Conservation (phyloP, 2,888 invertebrate genomes). For the Parelbella ahira region DNA sequence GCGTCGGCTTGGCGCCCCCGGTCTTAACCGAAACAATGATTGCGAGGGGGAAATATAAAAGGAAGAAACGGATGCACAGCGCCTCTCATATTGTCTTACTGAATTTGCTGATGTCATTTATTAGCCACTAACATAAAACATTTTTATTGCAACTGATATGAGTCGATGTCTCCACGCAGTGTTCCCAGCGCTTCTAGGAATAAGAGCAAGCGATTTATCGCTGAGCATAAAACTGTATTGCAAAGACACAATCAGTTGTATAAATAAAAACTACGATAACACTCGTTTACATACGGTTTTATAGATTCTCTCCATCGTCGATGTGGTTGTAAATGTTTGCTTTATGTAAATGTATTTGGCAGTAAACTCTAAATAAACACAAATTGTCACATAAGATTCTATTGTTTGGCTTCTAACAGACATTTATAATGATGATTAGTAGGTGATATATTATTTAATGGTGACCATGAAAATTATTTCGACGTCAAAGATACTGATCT, state of each 20-base stretch:
- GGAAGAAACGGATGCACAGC: conserved; percentile 68
- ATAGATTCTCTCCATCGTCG: too few species aligned
- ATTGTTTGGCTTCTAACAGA: too few species aligned
- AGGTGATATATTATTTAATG: too few species aligned
- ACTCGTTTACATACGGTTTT: too few species aligned
- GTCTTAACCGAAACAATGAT: conserved; percentile 68
- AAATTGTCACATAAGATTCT: too few species aligned
- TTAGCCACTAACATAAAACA: conserved; percentile 80
- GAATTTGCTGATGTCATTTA: conserved; percentile 80
- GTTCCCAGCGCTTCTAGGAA: conserved; percentile 55
- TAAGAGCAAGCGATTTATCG: conserved; percentile 70
- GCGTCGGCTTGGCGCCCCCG: conserved; percentile 64
- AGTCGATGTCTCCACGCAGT: conserved; percentile 55
- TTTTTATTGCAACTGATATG: conserved; percentile 77
- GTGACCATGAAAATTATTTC: too few species aligned
- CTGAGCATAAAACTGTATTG: conserved; percentile 68
- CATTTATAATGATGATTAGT: too few species aligned
- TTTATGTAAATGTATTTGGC: too few species aligned
- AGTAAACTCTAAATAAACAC: too few species aligned
- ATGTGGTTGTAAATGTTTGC: too few species aligned
- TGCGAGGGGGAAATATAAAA: conserved; percentile 61
- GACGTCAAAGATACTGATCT: too few species aligned
- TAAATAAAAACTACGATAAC: too few species aligned
- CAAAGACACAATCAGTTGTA: conserved; percentile 23
- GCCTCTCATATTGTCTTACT: conserved; percentile 76